Conservation (phyloP, 2,888 invertebrate species). For the Aricia artaxerxes region DNA sequence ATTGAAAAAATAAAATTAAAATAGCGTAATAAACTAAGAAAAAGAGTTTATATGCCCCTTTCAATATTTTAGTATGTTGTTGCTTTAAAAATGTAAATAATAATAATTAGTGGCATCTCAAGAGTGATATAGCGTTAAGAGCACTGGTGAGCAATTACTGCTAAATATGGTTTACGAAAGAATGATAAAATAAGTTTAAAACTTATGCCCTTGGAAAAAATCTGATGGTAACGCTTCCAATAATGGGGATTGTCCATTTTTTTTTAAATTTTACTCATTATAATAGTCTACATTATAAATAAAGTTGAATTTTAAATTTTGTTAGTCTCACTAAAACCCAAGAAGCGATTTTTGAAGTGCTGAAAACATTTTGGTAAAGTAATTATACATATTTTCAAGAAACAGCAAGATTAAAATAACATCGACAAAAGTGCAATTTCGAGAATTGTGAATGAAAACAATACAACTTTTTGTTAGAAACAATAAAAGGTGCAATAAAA, state of each 20-base stretch:
- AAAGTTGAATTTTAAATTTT: too few species aligned
- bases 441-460: conserved; percentile 15
- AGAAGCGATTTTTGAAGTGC: too few species aligned
- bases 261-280: too few species aligned
- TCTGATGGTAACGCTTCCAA: neutral
- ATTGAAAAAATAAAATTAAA: neutral
- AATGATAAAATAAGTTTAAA: neutral
- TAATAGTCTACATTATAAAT: neutral
- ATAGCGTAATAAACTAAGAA: neutral
- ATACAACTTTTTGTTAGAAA: conserved; percentile 21
- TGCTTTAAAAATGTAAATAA: too few species aligned
- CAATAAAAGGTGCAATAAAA: conserved; percentile 15
- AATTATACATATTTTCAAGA: neutral
- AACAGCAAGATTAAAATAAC: neutral
- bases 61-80: neutral
- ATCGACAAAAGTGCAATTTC: neutral
- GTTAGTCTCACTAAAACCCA: too few species aligned
- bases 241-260: neutral
- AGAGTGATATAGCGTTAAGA: neutral
- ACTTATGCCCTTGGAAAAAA: neutral
- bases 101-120: too few species aligned
- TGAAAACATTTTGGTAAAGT: neutral
- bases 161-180: neutral
- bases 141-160: neutral
- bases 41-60: neutral